A percentile compares a stretch with the other conserved stretches of the same genome.
phyloP scores from a whole-genome alignment of 2,888 invertebrate species.

The Meta bourneti region DNA sequence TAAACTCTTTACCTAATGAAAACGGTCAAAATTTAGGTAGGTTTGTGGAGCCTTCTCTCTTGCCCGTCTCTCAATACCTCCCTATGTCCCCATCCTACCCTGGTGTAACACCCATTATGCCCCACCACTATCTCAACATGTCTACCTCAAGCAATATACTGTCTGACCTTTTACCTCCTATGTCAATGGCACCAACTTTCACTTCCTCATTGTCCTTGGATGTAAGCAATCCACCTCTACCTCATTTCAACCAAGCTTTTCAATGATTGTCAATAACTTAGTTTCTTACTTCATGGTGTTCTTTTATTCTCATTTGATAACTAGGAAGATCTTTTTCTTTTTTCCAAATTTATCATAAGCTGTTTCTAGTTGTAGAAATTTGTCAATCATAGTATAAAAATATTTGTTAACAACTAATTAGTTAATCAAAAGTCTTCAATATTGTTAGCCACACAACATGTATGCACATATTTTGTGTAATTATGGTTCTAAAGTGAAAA shows the following conservation, averaged over 20 bases:
- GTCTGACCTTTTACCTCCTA: constrained; percentile 71
- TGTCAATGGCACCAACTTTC: constrained; percentile 71
- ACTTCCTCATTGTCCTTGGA: constrained; percentile 68
- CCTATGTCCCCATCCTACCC: constrained; percentile 70
- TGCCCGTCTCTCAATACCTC: constrained; percentile 69
- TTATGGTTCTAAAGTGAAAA: too few relatives aligned
- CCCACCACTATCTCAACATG: constrained; percentile 75
- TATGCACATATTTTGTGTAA: too few relatives aligned
- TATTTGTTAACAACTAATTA: too few relatives aligned
- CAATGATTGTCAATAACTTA: constrained; percentile 64
- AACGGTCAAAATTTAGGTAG: constrained; percentile 66
- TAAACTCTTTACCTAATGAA: constrained; percentile 51
- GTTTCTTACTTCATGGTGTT: background rate
- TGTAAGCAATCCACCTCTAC: constrained; percentile 76
- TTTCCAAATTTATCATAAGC: too few relatives aligned
- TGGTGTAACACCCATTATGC: constrained; percentile 63
- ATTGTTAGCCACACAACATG: too few relatives aligned
- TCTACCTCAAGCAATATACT: constrained; percentile 68
- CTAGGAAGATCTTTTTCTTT: too few relatives aligned
- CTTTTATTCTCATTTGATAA: background rate
- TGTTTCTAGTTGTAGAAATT: too few relatives aligned
- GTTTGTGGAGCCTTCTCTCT: constrained; percentile 49
- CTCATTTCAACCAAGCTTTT: constrained; percentile 78
- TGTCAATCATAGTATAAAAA: too few relatives aligned
- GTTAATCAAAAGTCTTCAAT: too few relatives aligned